phyloP scores from a whole-genome alignment of 2,113 vertebrate genomes.

The Laticauda colubrina region DNA sequence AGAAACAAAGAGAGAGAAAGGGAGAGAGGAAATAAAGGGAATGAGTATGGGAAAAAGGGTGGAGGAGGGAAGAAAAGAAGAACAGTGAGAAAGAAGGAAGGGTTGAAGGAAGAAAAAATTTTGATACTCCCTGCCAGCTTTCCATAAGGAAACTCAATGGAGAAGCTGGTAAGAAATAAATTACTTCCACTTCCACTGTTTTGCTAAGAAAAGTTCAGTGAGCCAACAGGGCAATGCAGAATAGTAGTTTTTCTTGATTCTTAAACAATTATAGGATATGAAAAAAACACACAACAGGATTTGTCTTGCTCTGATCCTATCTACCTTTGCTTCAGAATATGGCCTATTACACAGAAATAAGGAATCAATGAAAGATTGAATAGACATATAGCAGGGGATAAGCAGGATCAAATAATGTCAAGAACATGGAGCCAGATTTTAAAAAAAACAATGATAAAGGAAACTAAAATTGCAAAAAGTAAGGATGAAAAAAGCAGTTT shows the following conservation, averaged over 20 bases:
- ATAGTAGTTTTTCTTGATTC: conserved; percentile 7
- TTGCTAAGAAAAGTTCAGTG: too few relatives aligned
- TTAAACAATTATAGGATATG: not conserved
- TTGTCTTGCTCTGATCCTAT: not conserved
- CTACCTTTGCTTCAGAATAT: not conserved
- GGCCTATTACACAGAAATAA: not conserved
- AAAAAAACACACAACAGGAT: not conserved
- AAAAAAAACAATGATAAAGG: not conserved
- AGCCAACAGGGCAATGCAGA: not conserved
- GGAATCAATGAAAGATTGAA: not conserved
- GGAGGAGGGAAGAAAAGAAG: not conserved
- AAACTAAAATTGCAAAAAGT: not conserved
- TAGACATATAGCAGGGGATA: not conserved
- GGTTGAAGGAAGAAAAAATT: too few relatives aligned
- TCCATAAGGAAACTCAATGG: too few relatives aligned
- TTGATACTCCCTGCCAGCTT: too few relatives aligned
- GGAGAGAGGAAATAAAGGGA: not conserved
- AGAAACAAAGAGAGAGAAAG: too few relatives aligned
- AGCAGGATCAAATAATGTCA: not conserved
- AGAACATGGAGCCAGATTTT: not conserved
- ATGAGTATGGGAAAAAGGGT: too few relatives aligned
- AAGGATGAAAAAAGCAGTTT: not conserved
- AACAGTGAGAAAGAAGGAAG: too few relatives aligned
- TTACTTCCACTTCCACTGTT: too few relatives aligned
- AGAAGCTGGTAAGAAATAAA: not conserved